phyloP scores from a whole-genome alignment of 2,888 invertebrate genomes.

The Tryphoninae sp. region DNA sequence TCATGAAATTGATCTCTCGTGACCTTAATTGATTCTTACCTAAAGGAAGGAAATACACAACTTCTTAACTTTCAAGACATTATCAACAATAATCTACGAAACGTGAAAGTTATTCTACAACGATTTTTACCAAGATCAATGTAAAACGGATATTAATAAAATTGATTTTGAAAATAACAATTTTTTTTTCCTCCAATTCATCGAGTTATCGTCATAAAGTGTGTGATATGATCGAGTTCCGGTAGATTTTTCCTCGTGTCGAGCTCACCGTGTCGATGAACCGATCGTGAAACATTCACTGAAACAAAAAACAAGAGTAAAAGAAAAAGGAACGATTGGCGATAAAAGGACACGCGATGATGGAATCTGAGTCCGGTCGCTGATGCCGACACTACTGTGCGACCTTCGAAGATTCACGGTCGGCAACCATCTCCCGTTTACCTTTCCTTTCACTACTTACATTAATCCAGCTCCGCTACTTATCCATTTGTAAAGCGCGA shows the following conservation, averaged over 20 bases:
- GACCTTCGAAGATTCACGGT: slow-evolving; percentile 61
- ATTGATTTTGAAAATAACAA: not conserved
- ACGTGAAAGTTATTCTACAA: not conserved
- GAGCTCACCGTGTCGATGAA: slow-evolving; percentile 50
- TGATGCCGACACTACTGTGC: slow-evolving; percentile 39
- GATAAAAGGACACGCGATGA: slow-evolving; percentile 52
- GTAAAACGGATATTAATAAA: not conserved
- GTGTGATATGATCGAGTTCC: slow-evolving; percentile 4
- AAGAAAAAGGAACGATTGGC: slow-evolving; percentile 38
- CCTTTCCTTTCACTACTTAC: slow-evolving; percentile 57
- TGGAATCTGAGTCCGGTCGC: slow-evolving; percentile 46
- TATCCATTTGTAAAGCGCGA: slow-evolving; percentile 22
- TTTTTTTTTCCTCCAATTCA: not conserved
- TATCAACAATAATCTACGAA: not conserved
- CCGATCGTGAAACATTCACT: slow-evolving; percentile 11
- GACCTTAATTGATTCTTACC: slow-evolving; percentile 25
- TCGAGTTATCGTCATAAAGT: not conserved
- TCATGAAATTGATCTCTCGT: slow-evolving; percentile 15
- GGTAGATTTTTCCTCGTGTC: slow-evolving; percentile 6
- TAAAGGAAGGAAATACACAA: not conserved
- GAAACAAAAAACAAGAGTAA: slow-evolving; percentile 22
- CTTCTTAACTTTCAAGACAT: not conserved
- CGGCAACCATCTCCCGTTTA: slow-evolving; percentile 46
- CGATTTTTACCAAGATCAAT: not conserved
- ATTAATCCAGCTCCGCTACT: slow-evolving; percentile 29